Evolutionary conservation across 2,888 invertebrate species (phyloP).

Genomic region (Psylliodes chrysocephalus): DNA sequence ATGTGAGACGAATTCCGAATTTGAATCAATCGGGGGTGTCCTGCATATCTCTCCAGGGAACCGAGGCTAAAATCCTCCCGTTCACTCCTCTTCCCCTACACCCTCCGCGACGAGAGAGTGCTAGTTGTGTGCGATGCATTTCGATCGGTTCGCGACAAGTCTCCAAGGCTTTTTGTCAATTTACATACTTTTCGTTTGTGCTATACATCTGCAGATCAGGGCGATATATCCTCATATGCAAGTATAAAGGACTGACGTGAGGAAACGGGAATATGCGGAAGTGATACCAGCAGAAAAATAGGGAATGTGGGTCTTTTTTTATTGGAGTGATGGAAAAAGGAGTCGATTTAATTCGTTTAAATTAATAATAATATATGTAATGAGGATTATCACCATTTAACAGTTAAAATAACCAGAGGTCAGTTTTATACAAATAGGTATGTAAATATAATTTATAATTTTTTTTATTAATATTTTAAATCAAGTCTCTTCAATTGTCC

Average conservation of each 20-base stretch:
- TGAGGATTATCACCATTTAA: no score
- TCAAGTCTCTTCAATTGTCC: no score
- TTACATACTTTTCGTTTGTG: conserved; percentile 32
- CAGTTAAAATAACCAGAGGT: no score
- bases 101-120: background rate
- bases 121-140: conserved; percentile 23
- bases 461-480: no score
- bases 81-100: background rate
- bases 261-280: no score
- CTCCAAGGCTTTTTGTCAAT: conserved; percentile 32
- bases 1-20: conserved; percentile 46
- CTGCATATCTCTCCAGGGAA: background rate
- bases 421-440: no score
- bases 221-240: background rate
- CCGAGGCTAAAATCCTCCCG: background rate
- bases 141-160: conserved; percentile 24
- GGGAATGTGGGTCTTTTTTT: no score
- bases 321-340: no score
- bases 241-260: background rate
- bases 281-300: no score
- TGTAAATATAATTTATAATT: no score
- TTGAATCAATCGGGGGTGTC: conserved; percentile 21
- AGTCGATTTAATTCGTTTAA: no score
- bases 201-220: background rate
- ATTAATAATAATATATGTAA: no score